Evolutionary conservation across 2,888 invertebrate species (phyloP).

Genomic region (Tolmerus cingulatus): DNA sequence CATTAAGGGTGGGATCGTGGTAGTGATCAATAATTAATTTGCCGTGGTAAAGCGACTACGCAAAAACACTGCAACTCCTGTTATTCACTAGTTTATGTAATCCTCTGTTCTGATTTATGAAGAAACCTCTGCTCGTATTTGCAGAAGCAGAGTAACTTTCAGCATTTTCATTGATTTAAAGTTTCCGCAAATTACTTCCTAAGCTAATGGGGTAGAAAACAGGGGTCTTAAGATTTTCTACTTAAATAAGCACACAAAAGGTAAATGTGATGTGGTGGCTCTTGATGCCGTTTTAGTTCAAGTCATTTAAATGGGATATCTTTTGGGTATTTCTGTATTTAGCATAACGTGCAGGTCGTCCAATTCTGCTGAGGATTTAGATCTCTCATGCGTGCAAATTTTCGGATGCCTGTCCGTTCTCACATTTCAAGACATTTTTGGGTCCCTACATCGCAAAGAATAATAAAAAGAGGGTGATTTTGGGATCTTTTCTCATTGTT

Average conservation of each 20-base stretch:
- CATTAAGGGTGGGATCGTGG: background rate
- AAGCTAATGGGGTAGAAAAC: conserved; percentile 18
- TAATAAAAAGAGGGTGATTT: background rate
- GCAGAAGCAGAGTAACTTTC: background rate
- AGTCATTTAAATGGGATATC: conserved; percentile 35
- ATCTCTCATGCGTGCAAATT: conserved; percentile 24
- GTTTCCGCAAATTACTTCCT: conserved; percentile 18
- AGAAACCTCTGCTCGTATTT: background rate
- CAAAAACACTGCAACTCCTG: background rate
- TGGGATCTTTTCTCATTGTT: background rate
- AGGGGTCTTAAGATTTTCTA: conserved; percentile 21
- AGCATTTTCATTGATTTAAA: conserved; percentile 19
- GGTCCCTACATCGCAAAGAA: background rate
- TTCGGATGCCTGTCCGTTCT: conserved; percentile 5
- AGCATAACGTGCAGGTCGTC: conserved; percentile 10
- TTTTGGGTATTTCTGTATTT: conserved; percentile 19
- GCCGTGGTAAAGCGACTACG: background rate
- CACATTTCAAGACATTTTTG: background rate
- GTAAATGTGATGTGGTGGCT: conserved; percentile 4
- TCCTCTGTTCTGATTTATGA: background rate
- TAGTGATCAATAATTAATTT: background rate
- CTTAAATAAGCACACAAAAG: conserved; percentile 32
- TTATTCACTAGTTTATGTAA: background rate
- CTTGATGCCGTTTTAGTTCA: conserved; percentile 19
- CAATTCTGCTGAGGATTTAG: background rate